Evolutionary conservation across 2,797 vertebrate genomes (phyloP).

Genomic region (Spondyliosoma cantharus): DNA sequence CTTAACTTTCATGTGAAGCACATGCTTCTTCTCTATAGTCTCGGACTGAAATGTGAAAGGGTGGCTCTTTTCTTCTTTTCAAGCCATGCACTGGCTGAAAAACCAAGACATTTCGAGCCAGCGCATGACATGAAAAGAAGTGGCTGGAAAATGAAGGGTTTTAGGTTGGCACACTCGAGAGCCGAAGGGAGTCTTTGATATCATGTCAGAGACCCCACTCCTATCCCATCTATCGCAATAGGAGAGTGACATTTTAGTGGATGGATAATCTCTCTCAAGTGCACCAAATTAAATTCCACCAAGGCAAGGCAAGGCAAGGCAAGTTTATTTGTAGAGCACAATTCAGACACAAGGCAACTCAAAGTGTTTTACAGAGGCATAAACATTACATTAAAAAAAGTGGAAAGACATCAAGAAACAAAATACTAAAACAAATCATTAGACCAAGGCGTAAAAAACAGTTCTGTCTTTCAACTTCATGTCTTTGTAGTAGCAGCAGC

Average conservation of each 20-base stretch:
- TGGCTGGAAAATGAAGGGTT: not conserved
- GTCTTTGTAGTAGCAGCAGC: constrained; percentile 12
- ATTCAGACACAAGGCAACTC: too few species aligned
- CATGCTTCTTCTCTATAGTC: not conserved
- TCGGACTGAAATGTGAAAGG: not conserved
- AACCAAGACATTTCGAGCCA: not conserved
- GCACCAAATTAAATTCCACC: not conserved
- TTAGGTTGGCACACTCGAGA: not conserved
- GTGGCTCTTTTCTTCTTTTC: constrained; percentile 14
- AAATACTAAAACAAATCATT: too few species aligned
- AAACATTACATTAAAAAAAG: too few species aligned
- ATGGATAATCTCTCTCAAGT: not conserved
- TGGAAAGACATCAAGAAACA: too few species aligned
- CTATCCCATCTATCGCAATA: not conserved
- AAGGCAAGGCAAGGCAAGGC: too few species aligned
- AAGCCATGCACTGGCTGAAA: constrained; percentile 4
- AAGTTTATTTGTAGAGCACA: too few species aligned
- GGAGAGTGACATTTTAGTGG: not conserved
- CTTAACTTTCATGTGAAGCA: constrained; percentile 3
- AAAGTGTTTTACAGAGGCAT: too few species aligned
- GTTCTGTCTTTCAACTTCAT: constrained; percentile 8
- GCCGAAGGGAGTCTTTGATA: constrained; percentile 15
- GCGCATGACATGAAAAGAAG: too few species aligned
- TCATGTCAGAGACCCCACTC: constrained; percentile 7
- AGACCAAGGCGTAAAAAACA: not conserved